phyloP scores from a whole-genome alignment of 2,888 invertebrate species.

The Kuschelorhynchus macadamiae region DNA sequence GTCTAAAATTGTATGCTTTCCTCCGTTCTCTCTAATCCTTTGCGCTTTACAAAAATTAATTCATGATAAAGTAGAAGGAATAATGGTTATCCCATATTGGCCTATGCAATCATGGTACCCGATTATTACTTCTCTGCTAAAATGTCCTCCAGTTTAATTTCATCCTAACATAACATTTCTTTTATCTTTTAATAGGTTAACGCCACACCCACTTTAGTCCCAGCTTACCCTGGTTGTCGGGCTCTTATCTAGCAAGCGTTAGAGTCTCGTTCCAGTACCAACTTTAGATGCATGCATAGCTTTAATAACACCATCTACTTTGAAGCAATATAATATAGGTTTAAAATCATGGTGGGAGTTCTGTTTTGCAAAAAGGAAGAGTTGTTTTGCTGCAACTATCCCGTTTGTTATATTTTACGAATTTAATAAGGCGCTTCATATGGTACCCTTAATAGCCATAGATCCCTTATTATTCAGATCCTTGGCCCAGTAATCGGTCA shows the following conservation, averaged over 20 bases:
- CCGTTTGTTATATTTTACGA: slow-evolving; percentile 1
- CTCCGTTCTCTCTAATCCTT: slow-evolving; percentile 33
- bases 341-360: slow-evolving; percentile 53
- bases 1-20: slow-evolving; percentile 48
- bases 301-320: slow-evolving; percentile 44
- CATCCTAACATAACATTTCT: slow-evolving; percentile 48
- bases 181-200: slow-evolving; percentile 52
- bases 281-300: neutral
- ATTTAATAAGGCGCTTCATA: slow-evolving; percentile 5
- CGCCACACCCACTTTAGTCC: slow-evolving; percentile 49
- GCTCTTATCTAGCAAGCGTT: neutral
- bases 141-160: slow-evolving; percentile 7
- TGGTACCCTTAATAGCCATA: neutral
- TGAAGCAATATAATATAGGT: slow-evolving; percentile 11
- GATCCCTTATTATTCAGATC: neutral
- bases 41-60: slow-evolving; percentile 38
- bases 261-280: no score
- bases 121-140: slow-evolving; percentile 12
- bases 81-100: slow-evolving; percentile 36
- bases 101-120: slow-evolving; percentile 35
- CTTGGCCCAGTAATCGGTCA: neutral
- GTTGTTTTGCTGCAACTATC: neutral
- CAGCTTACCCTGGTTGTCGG: slow-evolving; percentile 45
- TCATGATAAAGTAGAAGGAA: slow-evolving; percentile 33
- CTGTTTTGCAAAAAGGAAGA: neutral